A percentile compares a stretch with the other conserved stretches of the same genome.
Conservation (phyloP, 2,888 invertebrate genomes). For the Drosophila quinaria region DNA sequence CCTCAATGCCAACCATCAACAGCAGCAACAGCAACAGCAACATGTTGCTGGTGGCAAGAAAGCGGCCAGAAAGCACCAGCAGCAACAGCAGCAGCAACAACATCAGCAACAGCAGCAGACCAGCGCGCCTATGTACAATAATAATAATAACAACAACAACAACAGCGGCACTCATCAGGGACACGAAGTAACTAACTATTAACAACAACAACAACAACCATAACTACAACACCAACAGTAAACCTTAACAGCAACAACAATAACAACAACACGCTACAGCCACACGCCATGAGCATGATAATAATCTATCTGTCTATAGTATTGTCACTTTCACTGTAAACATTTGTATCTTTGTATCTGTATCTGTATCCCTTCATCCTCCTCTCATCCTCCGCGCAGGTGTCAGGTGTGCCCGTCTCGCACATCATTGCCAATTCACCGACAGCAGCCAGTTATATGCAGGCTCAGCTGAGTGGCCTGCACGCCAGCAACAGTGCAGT, state of each 20-base stretch:
- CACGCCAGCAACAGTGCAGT: slow-evolving; percentile 51
- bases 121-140: slow-evolving; percentile 75
- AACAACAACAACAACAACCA: slow-evolving; percentile 54
- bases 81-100: slow-evolving; percentile 65
- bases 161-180: slow-evolving; percentile 67
- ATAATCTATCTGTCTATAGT: slow-evolving; percentile 11
- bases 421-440: slow-evolving; percentile 84
- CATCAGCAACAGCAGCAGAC: slow-evolving; percentile 62
- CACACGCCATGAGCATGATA: slow-evolving; percentile 62
- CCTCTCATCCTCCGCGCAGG: slow-evolving; percentile 64
- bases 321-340: slow-evolving; percentile 57
- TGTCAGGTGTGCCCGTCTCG: slow-evolving; percentile 78
- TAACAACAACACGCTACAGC: slow-evolving; percentile 56
- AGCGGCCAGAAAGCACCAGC: slow-evolving; percentile 72
- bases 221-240: slow-evolving; percentile 45
- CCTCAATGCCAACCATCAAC: slow-evolving; percentile 82
- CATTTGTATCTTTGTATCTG: slow-evolving; percentile 30
- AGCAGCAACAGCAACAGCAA: slow-evolving; percentile 74
- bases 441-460: slow-evolving; percentile 83
- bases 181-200: slow-evolving; percentile 83
- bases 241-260: slow-evolving; percentile 49
- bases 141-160: slow-evolving; percentile 57
- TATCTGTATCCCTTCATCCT: slow-evolving; percentile 46
- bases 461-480: slow-evolving; percentile 78
- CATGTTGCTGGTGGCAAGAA: slow-evolving; percentile 68